These are phyloP conservation scores for Choristoneura rosaceana DNA, from an alignment of 2,888 invertebrate genomes.

Conservation along the genomic window DNA sequence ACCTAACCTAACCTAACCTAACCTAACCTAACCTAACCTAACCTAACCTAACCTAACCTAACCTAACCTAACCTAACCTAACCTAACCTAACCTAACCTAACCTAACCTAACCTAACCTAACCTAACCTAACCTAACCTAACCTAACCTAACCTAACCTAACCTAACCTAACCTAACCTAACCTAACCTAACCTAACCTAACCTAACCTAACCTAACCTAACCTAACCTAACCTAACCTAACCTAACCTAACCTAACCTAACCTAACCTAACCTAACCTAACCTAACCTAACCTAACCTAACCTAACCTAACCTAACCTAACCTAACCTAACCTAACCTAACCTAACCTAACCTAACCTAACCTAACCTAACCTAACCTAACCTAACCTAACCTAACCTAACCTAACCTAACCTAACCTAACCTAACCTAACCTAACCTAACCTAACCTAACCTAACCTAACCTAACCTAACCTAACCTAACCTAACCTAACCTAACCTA, in stretches of 20 bases:
- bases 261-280: conserved; percentile 45
- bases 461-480: conserved; percentile 48
- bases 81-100: conserved; percentile 44
- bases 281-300: conserved; percentile 41
- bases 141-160: conserved; percentile 43
- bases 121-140: conserved; percentile 44
- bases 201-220: conserved; percentile 44
- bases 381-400: conserved; percentile 45
- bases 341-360: conserved; percentile 45
- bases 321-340: conserved; percentile 45
- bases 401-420: conserved; percentile 45
- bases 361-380: conserved; percentile 45
- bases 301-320: conserved; percentile 46
- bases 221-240: conserved; percentile 45
- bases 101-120: conserved; percentile 44
- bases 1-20: conserved; percentile 47
- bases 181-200: conserved; percentile 38
- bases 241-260: conserved; percentile 45
- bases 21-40: conserved; percentile 46
- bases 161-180: conserved; percentile 39
- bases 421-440: conserved; percentile 46
- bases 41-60: conserved; percentile 46
- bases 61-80: conserved; percentile 44
- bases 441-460: conserved; percentile 47
- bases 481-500: conserved; percentile 46